Conservation (phyloP, 2,888 invertebrate genomes). For the Scaptomyza parva region DNA sequence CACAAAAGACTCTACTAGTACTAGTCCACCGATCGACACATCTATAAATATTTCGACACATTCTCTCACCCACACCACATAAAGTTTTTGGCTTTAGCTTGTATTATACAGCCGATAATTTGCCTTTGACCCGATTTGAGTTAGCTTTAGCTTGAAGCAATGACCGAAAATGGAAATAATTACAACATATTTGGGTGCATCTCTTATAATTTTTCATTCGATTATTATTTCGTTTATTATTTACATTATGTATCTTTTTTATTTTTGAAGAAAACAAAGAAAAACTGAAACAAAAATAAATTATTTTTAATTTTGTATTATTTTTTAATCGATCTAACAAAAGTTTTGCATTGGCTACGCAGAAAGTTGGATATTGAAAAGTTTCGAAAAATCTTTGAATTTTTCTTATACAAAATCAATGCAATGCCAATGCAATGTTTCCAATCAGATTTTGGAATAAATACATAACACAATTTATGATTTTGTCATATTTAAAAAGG, state of each 20-base stretch:
- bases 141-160: constrained; percentile 64
- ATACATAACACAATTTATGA: constrained; percentile 37
- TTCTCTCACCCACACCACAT: neutral
- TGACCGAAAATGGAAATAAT: constrained; percentile 83
- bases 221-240: constrained; percentile 64
- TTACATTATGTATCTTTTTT: constrained; percentile 70
- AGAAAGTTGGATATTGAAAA: no score
- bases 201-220: constrained; percentile 83
- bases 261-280: constrained; percentile 41
- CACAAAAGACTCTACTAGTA: constrained; percentile 31
- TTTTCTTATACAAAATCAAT: neutral
- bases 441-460: constrained; percentile 13
- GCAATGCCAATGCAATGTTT: constrained; percentile 18
- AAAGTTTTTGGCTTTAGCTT: constrained; percentile 66
- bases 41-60: constrained; percentile 46
- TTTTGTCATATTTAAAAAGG: constrained; percentile 64
- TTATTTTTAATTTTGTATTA: constrained; percentile 45
- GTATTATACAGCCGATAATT: constrained; percentile 74
- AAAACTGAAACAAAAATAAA: constrained; percentile 2
- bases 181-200: constrained; percentile 85
- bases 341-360: constrained; percentile 33
- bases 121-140: constrained; percentile 57
- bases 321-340: constrained; percentile 13
- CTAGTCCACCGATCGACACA: constrained; percentile 32
- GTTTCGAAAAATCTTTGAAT: neutral